A percentile compares a stretch with the other conserved stretches of the same genome.
Conservation (phyloP, 2,888 invertebrate genomes). For the Sphinx pinastri region DNA sequence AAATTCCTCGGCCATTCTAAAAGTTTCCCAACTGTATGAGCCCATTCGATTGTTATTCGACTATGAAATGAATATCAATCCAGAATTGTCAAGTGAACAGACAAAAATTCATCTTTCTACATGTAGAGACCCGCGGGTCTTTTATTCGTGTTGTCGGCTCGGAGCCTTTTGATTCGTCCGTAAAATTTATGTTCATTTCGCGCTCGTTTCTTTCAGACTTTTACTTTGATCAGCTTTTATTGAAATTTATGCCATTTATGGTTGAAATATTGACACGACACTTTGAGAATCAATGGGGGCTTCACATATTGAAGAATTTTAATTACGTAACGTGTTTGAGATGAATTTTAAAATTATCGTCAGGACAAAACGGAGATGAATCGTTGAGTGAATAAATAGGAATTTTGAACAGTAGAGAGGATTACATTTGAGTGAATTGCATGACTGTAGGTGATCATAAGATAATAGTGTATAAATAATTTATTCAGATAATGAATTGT, state of each 20-base stretch:
- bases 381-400: no score
- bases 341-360: no score
- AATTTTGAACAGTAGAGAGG: no score
- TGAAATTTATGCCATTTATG: constrained; percentile 19
- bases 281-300: neutral
- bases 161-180: constrained; percentile 18
- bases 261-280: neutral
- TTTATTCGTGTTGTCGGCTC: constrained; percentile 3
- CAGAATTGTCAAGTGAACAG: neutral
- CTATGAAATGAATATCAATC: no score
- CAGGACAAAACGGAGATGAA: no score
- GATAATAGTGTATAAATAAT: no score
- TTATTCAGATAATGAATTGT: no score
- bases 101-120: neutral
- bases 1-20: no score
- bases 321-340: neutral
- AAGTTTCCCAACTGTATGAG: no score
- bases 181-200: constrained; percentile 23
- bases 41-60: no score
- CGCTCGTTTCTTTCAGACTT: constrained; percentile 23
- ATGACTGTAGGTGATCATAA: no score
- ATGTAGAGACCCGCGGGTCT: neutral
- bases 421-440: no score
- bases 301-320: neutral
- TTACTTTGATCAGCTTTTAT: constrained; percentile 24